phyloP scores from a whole-genome alignment of 2,797 vertebrate genomes.

The Streptopelia turtur region DNA sequence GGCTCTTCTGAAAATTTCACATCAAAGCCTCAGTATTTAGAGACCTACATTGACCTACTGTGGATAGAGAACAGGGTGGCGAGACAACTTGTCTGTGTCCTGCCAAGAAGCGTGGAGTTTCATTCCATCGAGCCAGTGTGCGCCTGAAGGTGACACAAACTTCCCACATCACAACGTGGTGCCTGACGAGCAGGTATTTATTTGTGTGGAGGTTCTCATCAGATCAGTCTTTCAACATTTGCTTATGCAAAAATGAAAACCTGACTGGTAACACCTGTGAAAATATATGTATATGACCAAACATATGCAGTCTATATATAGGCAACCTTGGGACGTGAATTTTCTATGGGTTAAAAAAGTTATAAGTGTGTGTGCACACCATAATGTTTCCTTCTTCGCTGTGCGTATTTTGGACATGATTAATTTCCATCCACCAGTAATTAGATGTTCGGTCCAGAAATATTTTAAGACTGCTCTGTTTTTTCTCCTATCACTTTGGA shows the following conservation, averaged over 20 bases:
- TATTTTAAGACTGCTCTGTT: not conserved
- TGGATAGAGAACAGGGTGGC: not conserved
- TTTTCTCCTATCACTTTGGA: slow-evolving; percentile 4
- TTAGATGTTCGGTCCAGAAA: slow-evolving; percentile 18
- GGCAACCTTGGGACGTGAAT: not conserved
- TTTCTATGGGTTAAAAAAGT: not conserved
- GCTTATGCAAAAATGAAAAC: slow-evolving; percentile 28
- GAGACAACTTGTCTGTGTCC: not conserved
- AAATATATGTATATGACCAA: not conserved
- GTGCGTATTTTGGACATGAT: slow-evolving; percentile 29
- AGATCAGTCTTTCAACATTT: not conserved
- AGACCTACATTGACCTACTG: not conserved
- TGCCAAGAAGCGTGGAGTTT: not conserved
- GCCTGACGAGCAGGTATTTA: not conserved
- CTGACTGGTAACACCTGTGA: not conserved
- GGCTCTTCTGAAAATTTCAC: not conserved
- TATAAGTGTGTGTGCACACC: rapidly evolving
- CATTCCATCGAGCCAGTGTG: rapidly evolving
- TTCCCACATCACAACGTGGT: not conserved
- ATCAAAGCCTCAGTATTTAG: rapidly evolving
- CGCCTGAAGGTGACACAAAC: not conserved
- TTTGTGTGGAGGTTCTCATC: not conserved
- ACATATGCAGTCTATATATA: rapidly evolving
- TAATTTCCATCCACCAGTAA: slow-evolving; percentile 23
- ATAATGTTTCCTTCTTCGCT: not conserved